phyloP scores from a whole-genome alignment of 1,140 invertebrate species.

The Metopolophium dirhodum region DNA sequence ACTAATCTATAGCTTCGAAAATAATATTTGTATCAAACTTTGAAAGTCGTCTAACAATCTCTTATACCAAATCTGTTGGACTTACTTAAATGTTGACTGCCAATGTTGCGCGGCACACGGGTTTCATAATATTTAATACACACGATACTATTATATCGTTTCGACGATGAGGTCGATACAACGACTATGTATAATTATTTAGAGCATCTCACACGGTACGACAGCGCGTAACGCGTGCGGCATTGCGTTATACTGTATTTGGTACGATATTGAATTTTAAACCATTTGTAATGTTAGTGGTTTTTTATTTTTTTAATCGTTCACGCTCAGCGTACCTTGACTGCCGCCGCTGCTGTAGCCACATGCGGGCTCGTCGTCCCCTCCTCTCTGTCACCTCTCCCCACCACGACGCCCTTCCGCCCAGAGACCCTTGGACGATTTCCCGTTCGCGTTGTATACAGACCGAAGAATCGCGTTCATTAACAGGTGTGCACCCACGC shows the following conservation, averaged over 20 bases:
- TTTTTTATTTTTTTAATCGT: slow-evolving; percentile 18
- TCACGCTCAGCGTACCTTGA: slow-evolving; percentile 31
- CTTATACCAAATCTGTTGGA: neutral
- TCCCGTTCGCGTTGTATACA: neutral
- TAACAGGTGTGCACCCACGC: slow-evolving; percentile 36
- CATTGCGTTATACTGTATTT: neutral
- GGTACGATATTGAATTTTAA: neutral
- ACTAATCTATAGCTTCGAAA: neutral
- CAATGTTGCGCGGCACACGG: neutral
- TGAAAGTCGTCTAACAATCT: neutral
- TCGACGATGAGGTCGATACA: neutral
- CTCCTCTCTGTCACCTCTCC: neutral
- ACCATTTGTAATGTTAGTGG: neutral
- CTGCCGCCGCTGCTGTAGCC: neutral
- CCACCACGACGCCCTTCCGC: neutral
- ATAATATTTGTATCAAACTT: neutral
- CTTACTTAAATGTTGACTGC: neutral
- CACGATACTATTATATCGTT: neutral
- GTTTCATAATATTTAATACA: neutral
- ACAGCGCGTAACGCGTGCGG: too few relatives aligned
- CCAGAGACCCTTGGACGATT: neutral
- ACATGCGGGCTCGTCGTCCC: neutral
- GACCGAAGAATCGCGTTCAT: slow-evolving; percentile 36
- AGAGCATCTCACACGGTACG: neutral
- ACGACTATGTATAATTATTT: neutral